Evolutionary conservation across 1,140 invertebrate species (phyloP).

Genomic region (Diabrotica virgifera): DNA sequence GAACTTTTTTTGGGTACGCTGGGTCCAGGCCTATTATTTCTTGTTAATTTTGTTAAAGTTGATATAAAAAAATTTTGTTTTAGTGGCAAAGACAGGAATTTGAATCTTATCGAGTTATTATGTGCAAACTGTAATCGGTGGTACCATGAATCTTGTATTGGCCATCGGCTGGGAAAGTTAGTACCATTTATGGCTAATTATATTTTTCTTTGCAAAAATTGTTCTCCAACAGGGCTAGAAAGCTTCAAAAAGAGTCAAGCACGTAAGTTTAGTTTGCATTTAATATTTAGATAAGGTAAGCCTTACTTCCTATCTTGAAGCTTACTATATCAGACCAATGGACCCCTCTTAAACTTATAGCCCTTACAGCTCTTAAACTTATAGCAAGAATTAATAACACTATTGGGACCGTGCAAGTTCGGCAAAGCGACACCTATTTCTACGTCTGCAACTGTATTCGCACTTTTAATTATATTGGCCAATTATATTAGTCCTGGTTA

Average conservation of each 20-base stretch:
- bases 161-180: slow-evolving; percentile 84
- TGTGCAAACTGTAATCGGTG: slow-evolving; percentile 87
- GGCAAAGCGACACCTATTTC: too few relatives aligned
- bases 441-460: too few relatives aligned
- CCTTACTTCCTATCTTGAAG: too few relatives aligned
- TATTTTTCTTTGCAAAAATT: slow-evolving; percentile 94
- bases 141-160: slow-evolving; percentile 92
- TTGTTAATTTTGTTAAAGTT: background rate
- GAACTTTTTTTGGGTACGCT: too few relatives aligned
- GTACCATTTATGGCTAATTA: slow-evolving; percentile 97
- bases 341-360: background rate
- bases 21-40: too few relatives aligned
- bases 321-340: too few relatives aligned
- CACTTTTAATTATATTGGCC: too few relatives aligned
- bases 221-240: slow-evolving; percentile 85
- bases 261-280: slow-evolving; percentile 61
- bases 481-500: too few relatives aligned
- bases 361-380: too few relatives aligned
- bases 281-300: too few relatives aligned
- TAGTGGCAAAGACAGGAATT: slow-evolving; percentile 88
- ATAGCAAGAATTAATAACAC: too few relatives aligned
- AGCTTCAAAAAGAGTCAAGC: slow-evolving; percentile 88
- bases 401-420: too few relatives aligned
- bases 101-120: slow-evolving; percentile 85
- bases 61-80: slow-evolving; percentile 29